These are phyloP conservation scores for Thera obeliscata DNA, from an alignment of 2,888 invertebrate genomes.

Conservation along the genomic window DNA sequence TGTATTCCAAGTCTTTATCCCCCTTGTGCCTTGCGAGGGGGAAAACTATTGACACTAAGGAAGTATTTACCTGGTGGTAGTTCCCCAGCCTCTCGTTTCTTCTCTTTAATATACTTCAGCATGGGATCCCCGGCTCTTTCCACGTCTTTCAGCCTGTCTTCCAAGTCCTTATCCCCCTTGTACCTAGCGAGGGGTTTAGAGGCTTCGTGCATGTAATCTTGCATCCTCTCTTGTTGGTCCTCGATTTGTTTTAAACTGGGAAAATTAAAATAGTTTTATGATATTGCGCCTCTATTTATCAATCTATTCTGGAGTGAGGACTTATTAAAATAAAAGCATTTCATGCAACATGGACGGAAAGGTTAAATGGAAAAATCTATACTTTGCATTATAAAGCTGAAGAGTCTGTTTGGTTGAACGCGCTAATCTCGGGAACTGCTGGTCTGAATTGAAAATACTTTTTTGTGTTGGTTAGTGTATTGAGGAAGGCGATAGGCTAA, in stretches of 20 bases:
- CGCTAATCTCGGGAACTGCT: no score
- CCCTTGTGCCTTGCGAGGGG: slow-evolving; percentile 95
- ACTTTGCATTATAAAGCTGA: no score
- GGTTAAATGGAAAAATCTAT: no score
- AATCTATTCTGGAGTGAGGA: no score
- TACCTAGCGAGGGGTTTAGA: slow-evolving; percentile 96
- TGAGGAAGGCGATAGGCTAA: no score
- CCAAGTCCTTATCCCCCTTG: slow-evolving; percentile 94
- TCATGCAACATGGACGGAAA: no score
- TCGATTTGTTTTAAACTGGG: slow-evolving; percentile 89
- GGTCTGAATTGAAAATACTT: no score
- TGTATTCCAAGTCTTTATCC: slow-evolving; percentile 93
- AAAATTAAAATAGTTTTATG: background rate
- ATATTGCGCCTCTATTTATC: no score
- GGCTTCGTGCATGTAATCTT: slow-evolving; percentile 93
- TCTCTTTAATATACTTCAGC: slow-evolving; percentile 92
- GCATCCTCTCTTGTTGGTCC: slow-evolving; percentile 87
- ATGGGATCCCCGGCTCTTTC: slow-evolving; percentile 97
- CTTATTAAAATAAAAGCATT: no score
- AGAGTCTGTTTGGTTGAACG: no score
- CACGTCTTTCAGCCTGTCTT: slow-evolving; percentile 88
- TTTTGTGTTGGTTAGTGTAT: no score
- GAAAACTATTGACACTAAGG: no score
- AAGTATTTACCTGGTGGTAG: slow-evolving; percentile 73
- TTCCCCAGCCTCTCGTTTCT: slow-evolving; percentile 82